Conservation (phyloP, 2,888 invertebrate species). For the Plebejus melissa region DNA sequence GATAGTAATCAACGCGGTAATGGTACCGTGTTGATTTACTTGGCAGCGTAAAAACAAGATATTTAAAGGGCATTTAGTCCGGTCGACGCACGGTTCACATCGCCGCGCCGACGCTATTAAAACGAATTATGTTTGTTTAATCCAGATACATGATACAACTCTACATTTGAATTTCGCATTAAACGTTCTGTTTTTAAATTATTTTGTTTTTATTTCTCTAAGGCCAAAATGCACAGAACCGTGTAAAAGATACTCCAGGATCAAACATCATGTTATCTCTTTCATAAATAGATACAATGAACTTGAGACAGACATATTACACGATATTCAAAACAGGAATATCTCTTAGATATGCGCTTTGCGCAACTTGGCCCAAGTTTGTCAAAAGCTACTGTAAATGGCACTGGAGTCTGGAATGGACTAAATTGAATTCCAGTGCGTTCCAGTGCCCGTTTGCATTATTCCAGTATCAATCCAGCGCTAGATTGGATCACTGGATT, state of each 20-base stretch:
- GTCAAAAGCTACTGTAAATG: too few relatives aligned
- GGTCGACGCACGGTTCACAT: neutral
- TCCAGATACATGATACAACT: neutral
- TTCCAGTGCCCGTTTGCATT: too few relatives aligned
- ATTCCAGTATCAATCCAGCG: too few relatives aligned
- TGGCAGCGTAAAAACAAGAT: conserved; percentile 1
- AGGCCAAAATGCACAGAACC: neutral
- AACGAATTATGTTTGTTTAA: conserved; percentile 15
- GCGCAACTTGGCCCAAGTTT: too few relatives aligned
- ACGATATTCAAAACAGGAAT: too few relatives aligned
- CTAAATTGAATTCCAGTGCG: too few relatives aligned
- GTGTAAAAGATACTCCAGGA: neutral
- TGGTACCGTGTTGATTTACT: conserved; percentile 27
- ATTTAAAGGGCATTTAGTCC: conserved; percentile 19
- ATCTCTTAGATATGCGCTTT: too few relatives aligned
- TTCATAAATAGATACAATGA: too few relatives aligned
- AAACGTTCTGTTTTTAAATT: neutral
- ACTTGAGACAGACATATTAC: too few relatives aligned
- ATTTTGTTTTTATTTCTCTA: neutral
- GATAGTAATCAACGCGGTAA: conserved; percentile 28
- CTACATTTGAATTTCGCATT: neutral
- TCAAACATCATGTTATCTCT: too few relatives aligned
- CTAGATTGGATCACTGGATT: too few relatives aligned
- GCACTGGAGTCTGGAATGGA: too few relatives aligned
- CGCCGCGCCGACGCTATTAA: conserved; percentile 19